Conservation (phyloP, 64 coral and sea anemone species). For the Montipora efflorescens region DNA sequence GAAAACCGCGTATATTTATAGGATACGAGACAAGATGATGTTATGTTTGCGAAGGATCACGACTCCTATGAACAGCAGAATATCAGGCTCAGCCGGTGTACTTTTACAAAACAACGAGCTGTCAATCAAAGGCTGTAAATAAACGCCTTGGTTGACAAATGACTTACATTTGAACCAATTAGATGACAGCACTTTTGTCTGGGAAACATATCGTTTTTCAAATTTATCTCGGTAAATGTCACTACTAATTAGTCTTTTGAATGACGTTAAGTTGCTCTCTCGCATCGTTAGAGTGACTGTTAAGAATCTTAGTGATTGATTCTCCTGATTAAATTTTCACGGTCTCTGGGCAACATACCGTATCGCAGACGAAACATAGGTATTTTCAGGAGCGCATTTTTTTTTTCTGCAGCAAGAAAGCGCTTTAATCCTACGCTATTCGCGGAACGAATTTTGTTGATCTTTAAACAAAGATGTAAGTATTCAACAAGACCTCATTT, state of each 20-base stretch:
- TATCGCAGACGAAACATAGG: neutral
- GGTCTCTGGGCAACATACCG: neutral
- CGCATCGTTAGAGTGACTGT: conserved; percentile 18
- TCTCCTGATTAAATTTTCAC: conserved; percentile 22
- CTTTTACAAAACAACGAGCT: neutral
- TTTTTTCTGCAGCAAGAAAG: neutral
- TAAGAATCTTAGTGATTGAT: conserved; percentile 36
- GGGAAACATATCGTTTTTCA: conserved; percentile 25
- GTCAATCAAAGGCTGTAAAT: neutral
- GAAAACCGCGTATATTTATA: conserved; percentile 18
- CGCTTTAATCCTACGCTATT: neutral
- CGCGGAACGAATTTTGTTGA: neutral
- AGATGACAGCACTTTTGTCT: neutral
- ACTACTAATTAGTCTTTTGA: conserved; percentile 17
- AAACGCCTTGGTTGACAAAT: conserved; percentile 8
- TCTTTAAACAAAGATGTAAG: neutral
- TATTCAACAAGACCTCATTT: neutral
- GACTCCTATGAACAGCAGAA: neutral
- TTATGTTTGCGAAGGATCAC: conserved; percentile 17
- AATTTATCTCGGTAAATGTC: conserved; percentile 5
- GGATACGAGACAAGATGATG: neutral
- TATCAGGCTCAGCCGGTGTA: neutral
- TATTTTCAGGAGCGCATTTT: no score
- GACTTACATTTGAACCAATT: neutral
- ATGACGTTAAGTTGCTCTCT: neutral